Base-by-base conservation (phyloP, 2,797 vertebrate genomes). In the Aulostomus chinensis region DNA sequence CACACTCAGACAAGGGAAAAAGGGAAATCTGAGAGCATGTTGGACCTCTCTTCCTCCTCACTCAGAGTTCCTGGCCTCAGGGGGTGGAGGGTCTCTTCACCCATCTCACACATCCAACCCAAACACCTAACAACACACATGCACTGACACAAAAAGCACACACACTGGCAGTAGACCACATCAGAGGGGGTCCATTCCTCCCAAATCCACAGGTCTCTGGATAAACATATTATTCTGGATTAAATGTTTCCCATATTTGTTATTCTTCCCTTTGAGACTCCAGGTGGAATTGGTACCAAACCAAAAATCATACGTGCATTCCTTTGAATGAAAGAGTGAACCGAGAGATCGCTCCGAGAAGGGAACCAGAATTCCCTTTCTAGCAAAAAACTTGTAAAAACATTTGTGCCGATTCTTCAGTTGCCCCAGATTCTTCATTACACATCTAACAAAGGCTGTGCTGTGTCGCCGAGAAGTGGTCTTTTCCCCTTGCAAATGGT, bases 171-270 rank as follows among this genome's bases (percentile, higher is more conserved):
- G 75, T 65, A 68, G 64, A 84, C 85, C 84, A 89, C 87, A 86
- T 88, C 81, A 86, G 83, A 85, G 75, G 82, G 74, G 83, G 86
- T 84, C 83, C 82, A 78, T 87, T 85, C 76, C 72, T 76, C 64
- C 51, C 33, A 57, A 72, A 75, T 82, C 81, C 82, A 64, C 83
- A 74, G 81, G 77, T 88, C 80, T 84, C 69, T 89, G 60, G 64
- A 81, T 79, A 89, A 90, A 90, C 88, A 89, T 83, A 87, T 90
- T 87, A 87, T 83, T 89, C 85, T 88, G 82, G 81, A 91, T 91
- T 85, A 86, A 91, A 91, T 88, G 83, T 88, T 90, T 91, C 85
- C 86, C 85, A 68, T 88, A 86, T 90, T 90, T 91, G 85, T 91
- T 91, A 70, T 90, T 88, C 82, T 89, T 90, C 81, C 69, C 78